Conservation (phyloP, 2,888 invertebrate species). For the Merodon equestris region DNA sequence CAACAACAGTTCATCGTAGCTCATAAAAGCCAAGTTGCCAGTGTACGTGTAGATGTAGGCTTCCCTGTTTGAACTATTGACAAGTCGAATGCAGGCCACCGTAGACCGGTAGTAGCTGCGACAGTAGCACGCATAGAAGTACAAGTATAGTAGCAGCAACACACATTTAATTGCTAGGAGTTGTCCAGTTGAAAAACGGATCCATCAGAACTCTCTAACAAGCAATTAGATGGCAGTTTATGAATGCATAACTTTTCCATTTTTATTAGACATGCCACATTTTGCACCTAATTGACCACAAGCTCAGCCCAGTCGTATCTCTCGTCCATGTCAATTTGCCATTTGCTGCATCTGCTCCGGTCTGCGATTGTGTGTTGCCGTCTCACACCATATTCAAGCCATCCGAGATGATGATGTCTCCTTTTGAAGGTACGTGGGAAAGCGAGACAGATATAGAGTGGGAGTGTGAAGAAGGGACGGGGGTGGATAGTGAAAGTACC, state of each 20-base stretch:
- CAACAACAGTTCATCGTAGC: slow-evolving; percentile 13
- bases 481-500: slow-evolving; percentile 5
- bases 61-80: neutral
- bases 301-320: slow-evolving; percentile 63
- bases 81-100: slow-evolving; percentile 2
- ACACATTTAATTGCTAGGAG: slow-evolving; percentile 59
- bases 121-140: neutral
- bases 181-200: slow-evolving; percentile 69
- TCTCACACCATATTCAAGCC: slow-evolving; percentile 32
- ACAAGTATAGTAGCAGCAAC: slow-evolving; percentile 29
- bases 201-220: slow-evolving; percentile 71
- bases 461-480: no score
- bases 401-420: slow-evolving; percentile 36
- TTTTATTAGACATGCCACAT: slow-evolving; percentile 72
- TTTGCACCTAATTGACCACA: slow-evolving; percentile 72
- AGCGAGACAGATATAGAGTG: no score
- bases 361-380: slow-evolving; percentile 13
- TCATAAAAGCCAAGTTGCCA: neutral
- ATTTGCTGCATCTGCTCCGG: slow-evolving; percentile 65
- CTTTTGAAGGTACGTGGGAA: neutral
- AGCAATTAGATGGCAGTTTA: slow-evolving; percentile 72
- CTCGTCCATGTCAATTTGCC: slow-evolving; percentile 67
- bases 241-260: slow-evolving; percentile 71
- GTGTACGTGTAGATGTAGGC: neutral
- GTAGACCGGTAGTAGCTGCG: neutral